These are phyloP conservation scores for Cuculus canorus DNA, from an alignment of 2,797 vertebrate species.

Conservation along the genomic window DNA sequence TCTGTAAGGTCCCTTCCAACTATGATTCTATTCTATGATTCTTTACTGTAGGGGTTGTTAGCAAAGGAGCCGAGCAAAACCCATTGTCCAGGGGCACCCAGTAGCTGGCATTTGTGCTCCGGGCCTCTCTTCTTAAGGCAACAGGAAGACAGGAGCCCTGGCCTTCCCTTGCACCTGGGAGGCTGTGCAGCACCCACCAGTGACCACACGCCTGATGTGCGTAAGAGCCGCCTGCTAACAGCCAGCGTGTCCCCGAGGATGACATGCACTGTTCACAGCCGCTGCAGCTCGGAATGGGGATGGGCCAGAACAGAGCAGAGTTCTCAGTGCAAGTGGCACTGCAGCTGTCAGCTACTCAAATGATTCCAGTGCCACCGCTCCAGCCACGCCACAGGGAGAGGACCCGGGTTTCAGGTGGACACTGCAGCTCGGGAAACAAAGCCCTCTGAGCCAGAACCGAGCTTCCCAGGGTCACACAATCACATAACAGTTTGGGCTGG, in stretches of 20 bases:
- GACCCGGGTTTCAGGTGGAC: background rate
- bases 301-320: background rate
- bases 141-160: background rate
- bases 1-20: too few relatives aligned
- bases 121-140: background rate
- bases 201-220: background rate
- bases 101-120: background rate
- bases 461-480: too few relatives aligned
- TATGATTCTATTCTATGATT: too few relatives aligned
- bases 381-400: background rate
- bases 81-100: background rate
- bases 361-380: background rate
- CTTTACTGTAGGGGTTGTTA: background rate
- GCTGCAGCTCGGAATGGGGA: background rate
- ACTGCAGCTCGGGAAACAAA: too few relatives aligned
- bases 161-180: background rate
- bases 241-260: background rate
- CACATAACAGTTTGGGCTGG: too few relatives aligned
- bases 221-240: background rate
- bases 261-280: background rate
- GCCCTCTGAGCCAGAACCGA: background rate
- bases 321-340: fast-evolving
- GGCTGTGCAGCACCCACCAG: too few relatives aligned
- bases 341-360: background rate
- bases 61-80: background rate